phyloP scores from a whole-genome alignment of 37 sponge, comb jelly and placozoan genomes.

The Beroe ovata region DNA sequence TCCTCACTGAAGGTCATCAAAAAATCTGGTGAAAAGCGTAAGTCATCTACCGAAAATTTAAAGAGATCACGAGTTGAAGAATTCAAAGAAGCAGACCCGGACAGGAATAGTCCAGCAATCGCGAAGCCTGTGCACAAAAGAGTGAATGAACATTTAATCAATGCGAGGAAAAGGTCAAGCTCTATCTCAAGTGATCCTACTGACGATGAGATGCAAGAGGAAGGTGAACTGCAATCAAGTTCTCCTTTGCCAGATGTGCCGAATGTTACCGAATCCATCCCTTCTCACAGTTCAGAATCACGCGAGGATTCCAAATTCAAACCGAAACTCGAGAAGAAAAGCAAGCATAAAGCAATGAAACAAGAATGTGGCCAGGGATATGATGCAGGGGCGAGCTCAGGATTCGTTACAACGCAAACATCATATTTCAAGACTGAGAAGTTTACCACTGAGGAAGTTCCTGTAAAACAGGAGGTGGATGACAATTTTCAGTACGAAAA shows the following conservation, averaged over 20 bases:
- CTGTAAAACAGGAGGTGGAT: neutral
- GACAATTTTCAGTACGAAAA: neutral
- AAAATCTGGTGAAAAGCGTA: neutral
- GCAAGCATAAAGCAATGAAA: slow-evolving; percentile 23
- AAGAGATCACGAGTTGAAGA: neutral
- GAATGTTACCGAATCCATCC: no score
- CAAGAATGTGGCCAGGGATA: no score
- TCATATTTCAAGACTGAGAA: no score
- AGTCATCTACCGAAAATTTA: neutral
- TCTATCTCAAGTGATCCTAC: slow-evolving; percentile 6
- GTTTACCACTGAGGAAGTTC: no score
- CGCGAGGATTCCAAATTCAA: no score
- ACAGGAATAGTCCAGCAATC: neutral
- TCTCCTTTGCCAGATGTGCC: no score
- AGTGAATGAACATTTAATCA: neutral
- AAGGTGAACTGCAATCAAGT: slow-evolving; percentile 1
- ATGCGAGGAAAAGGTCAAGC: slow-evolving; percentile 25
- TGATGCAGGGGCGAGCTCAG: no score
- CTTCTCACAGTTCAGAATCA: no score
- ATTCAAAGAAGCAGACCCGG: neutral
- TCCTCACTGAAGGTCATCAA: slow-evolving; percentile 5
- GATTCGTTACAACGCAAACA: no score
- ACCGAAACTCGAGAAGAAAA: no score
- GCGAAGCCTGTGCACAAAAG: neutral
- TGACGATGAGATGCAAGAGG: neutral